Percentiles rank a stretch among this genome's conserved stretches.
Conservation (phyloP, 2,113 vertebrate species). For the Siniperca knerii region DNA sequence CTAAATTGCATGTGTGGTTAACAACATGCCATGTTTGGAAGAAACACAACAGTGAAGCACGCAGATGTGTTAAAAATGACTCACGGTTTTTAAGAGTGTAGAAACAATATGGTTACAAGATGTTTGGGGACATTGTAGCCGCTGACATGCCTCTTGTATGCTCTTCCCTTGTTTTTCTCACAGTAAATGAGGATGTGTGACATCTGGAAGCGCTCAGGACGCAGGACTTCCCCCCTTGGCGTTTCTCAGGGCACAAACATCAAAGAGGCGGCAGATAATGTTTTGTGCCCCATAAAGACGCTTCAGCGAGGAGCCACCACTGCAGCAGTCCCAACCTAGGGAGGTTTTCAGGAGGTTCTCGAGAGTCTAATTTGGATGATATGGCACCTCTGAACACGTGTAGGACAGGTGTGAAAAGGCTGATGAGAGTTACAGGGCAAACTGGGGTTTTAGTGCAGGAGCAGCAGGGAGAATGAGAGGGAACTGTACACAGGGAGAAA, state of each 20-base stretch:
- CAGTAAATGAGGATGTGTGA: conserved; percentile 57
- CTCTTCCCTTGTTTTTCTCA: conserved; percentile 61
- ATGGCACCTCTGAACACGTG: not conserved
- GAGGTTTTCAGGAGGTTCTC: not conserved
- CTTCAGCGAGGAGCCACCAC: not conserved
- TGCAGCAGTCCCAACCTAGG: not conserved
- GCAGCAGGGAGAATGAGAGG: not conserved
- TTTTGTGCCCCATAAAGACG: not conserved
- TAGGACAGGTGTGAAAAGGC: not conserved
- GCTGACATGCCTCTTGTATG: conserved; percentile 33
- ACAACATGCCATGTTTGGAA: not conserved
- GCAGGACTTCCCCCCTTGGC: conserved; percentile 1
- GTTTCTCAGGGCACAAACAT: conserved; percentile 59
- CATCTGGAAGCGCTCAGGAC: conserved; percentile 75
- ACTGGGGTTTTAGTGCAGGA: not conserved
- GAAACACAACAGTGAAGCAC: no score
- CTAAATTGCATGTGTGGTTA: not conserved
- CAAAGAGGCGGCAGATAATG: conserved; percentile 57
- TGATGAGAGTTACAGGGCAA: not conserved
- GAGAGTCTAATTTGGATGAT: not conserved
- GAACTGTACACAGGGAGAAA: not conserved
- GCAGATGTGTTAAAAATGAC: conserved; percentile 13
- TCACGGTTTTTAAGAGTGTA: not conserved
- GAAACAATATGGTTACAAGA: conserved; percentile 59
- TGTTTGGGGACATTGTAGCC: conserved; percentile 39